Evolutionary conservation across 2,888 invertebrate species (phyloP).

Genomic region (Vanessa cardui): DNA sequence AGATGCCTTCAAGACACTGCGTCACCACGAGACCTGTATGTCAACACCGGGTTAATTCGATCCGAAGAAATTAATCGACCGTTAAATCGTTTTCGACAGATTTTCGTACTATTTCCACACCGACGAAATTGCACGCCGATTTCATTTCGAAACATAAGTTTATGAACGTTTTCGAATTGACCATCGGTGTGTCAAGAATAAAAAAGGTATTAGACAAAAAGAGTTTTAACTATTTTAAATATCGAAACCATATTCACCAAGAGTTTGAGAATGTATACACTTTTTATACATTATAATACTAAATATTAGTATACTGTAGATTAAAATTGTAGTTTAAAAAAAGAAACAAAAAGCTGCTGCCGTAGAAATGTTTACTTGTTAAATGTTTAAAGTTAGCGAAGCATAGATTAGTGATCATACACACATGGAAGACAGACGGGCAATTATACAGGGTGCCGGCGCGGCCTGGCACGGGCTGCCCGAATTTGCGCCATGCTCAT

Average conservation of each 20-base stretch:
- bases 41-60: slow-evolving; percentile 54
- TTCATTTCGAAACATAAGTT: slow-evolving; percentile 44
- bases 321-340: slow-evolving; percentile 8
- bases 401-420: slow-evolving; percentile 55
- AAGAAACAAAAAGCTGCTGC: slow-evolving; percentile 36
- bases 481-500: slow-evolving; percentile 70
- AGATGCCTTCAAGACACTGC: slow-evolving; percentile 22
- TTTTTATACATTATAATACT: slow-evolving; percentile 10
- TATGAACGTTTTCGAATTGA: slow-evolving; percentile 40
- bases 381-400: slow-evolving; percentile 46
- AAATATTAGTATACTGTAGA: not conserved
- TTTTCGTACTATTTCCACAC: slow-evolving; percentile 60
- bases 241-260: slow-evolving; percentile 32
- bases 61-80: slow-evolving; percentile 55
- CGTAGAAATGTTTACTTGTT: slow-evolving; percentile 42
- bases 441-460: slow-evolving; percentile 73
- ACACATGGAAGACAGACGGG: slow-evolving; percentile 68
- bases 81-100: slow-evolving; percentile 68
- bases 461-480: slow-evolving; percentile 71
- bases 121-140: slow-evolving; percentile 50
- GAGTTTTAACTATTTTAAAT: slow-evolving; percentile 38
- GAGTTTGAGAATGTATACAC: not conserved
- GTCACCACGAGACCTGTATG: slow-evolving; percentile 40
- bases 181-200: slow-evolving; percentile 42
- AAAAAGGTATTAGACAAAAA: slow-evolving; percentile 41